These are phyloP conservation scores for Gallinago jamesoni DNA, from an alignment of 2,113 vertebrate species.

Conservation along the genomic window DNA sequence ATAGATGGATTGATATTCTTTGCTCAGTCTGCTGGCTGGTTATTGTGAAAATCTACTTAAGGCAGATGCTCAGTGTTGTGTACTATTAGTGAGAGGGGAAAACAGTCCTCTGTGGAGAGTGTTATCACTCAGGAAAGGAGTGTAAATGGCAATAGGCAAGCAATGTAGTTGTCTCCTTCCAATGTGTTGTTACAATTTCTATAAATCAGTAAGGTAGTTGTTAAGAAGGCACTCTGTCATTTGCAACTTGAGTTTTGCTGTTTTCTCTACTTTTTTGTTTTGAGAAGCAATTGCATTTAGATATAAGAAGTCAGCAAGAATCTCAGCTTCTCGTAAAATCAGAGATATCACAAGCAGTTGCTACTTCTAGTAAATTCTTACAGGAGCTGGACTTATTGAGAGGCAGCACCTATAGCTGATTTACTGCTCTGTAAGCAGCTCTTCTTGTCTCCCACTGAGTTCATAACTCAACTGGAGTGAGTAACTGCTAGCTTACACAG, in stretches of 20 bases:
- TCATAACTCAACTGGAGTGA: neutral
- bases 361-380: neutral
- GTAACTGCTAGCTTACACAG: neutral
- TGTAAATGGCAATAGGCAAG: neutral
- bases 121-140: neutral
- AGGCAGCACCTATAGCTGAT: neutral
- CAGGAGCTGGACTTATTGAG: rapidly evolving
- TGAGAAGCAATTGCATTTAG: neutral
- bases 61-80: neutral
- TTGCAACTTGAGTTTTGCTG: neutral
- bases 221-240: neutral
- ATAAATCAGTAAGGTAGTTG: neutral
- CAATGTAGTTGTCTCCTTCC: neutral
- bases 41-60: neutral
- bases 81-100: neutral
- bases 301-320: neutral
- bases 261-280: neutral
- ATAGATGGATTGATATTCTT: neutral
- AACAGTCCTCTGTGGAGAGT: neutral
- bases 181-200: neutral
- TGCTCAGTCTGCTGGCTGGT: neutral
- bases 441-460: neutral
- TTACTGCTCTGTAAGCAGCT: neutral
- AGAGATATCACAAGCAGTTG: neutral
- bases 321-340: neutral